Percentiles rank a stretch among this genome's conserved stretches.
Evolutionary conservation across 2,888 invertebrate genomes (phyloP).

Genomic region (Tillus elongatus): DNA sequence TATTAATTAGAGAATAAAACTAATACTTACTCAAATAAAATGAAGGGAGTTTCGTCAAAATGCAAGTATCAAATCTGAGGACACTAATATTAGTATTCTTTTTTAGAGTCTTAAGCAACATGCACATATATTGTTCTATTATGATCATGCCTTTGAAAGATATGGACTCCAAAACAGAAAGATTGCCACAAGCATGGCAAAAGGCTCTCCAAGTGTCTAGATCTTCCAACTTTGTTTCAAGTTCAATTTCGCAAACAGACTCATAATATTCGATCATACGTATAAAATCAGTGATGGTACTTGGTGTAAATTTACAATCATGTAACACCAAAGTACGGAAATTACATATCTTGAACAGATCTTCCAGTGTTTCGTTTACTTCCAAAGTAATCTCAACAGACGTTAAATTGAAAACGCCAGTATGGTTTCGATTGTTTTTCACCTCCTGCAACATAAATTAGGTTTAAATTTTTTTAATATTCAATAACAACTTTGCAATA

Average conservation of each 20-base stretch:
- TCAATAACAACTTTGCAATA: too few species aligned
- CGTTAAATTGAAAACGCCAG: constrained; percentile 33
- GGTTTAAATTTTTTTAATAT: too few species aligned
- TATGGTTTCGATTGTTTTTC: constrained; percentile 34
- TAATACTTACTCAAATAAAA: constrained; percentile 34
- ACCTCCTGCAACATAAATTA: constrained; percentile 36
- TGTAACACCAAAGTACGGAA: constrained; percentile 32
- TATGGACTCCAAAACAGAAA: constrained; percentile 29
- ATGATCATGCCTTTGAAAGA: constrained; percentile 33
- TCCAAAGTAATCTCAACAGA: constrained; percentile 33
- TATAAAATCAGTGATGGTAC: constrained; percentile 34
- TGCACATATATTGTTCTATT: constrained; percentile 31
- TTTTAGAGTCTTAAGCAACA: constrained; percentile 29
- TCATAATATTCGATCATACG: constrained; percentile 37
- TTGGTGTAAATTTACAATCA: constrained; percentile 33
- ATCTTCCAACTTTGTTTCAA: constrained; percentile 32
- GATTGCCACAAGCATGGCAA: constrained; percentile 30
- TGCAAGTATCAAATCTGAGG: constrained; percentile 34
- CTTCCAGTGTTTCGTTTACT: constrained; percentile 36
- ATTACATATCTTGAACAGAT: constrained; percentile 34
- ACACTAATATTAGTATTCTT: constrained; percentile 30
- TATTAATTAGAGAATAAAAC: too few species aligned
- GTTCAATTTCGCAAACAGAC: constrained; percentile 32
- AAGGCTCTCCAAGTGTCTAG: constrained; percentile 34
- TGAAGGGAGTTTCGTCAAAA: constrained; percentile 30